Conservation (phyloP, 2,797 vertebrate genomes). For the Serranus cabrilla region DNA sequence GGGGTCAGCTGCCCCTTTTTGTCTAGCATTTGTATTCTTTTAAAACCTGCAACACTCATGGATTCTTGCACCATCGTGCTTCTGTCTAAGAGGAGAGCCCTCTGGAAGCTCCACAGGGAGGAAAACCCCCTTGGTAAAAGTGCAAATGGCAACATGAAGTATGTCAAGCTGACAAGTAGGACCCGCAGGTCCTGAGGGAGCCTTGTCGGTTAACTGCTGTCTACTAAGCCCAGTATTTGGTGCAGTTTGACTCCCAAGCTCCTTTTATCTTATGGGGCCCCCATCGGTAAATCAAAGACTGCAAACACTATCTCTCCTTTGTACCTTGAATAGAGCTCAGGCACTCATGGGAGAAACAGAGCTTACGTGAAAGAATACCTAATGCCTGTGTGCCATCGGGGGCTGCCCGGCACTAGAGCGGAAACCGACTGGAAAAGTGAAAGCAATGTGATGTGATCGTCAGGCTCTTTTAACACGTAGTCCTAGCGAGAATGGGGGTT, state of each 20-base stretch:
- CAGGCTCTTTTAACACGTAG: slow-evolving; percentile 74
- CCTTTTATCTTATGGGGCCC: slow-evolving; percentile 73
- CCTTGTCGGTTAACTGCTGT: slow-evolving; percentile 73
- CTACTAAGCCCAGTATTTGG: slow-evolving; percentile 71
- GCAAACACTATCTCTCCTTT: slow-evolving; percentile 79
- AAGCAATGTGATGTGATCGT: slow-evolving; percentile 79
- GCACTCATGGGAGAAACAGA: slow-evolving; percentile 68
- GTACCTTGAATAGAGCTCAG: slow-evolving; percentile 72
- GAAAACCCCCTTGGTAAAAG: slow-evolving; percentile 67
- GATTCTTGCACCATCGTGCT: slow-evolving; percentile 28
- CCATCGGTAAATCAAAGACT: slow-evolving; percentile 78
- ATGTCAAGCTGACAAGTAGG: slow-evolving; percentile 77
- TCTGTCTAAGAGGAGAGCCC: slow-evolving; percentile 49
- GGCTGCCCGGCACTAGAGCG: slow-evolving; percentile 61
- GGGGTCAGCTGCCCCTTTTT: slow-evolving; percentile 25
- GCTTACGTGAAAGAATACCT: slow-evolving; percentile 77
- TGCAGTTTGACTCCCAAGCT: slow-evolving; percentile 73
- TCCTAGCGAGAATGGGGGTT: slow-evolving; percentile 65
- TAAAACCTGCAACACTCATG: slow-evolving; percentile 28
- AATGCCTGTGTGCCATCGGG: slow-evolving; percentile 69
- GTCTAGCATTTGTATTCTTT: slow-evolving; percentile 31
- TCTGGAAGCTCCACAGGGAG: slow-evolving; percentile 48
- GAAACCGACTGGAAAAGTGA: slow-evolving; percentile 78
- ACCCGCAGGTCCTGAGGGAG: slow-evolving; percentile 66
- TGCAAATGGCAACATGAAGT: slow-evolving; percentile 78